Evolutionary conservation across 1,140 invertebrate genomes (phyloP), one percentile per base, ranked within the genome.

Genomic region (Brachionus rotundiformis): DNA sequence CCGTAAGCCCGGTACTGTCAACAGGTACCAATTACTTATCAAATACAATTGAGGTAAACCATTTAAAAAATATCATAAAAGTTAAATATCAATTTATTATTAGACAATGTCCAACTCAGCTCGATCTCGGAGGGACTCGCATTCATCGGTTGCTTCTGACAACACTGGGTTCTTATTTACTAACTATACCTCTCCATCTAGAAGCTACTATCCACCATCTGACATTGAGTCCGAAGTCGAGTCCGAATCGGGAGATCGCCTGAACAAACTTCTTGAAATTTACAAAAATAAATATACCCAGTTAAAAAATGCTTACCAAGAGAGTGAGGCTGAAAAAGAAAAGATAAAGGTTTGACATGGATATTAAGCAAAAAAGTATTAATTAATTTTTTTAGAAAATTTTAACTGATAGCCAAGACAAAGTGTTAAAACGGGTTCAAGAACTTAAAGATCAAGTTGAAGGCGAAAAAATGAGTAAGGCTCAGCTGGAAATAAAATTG

Each of bases 271-370:
- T 7, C 47, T 79, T 10, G 36, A 79, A 3, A 59, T 79, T 31
- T 79, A 79, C 29, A 79, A 79, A 23, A 36, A 54, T 13, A 79
- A 79, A 41, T 79, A 31, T 63, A 25, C 29, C 33, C 76, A 79
- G 13, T 39, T 79, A 23, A 79, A 79, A 33, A 79, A 79, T 23
- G 76, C 76, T 1, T 79, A 31, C 23, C 23, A 19, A 25, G 76
- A 79, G 33, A 41, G 29, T 11, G 76, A 79, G 29, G 27, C 31
- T 23, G 76, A 79, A 39, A 79, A 63, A 63, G 76, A 79, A 79
- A 79, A 79, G 27, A 54, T 79, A 8, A 79, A 79, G 31, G 75
- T n/a, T n/a, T n/a, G n/a, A n/a, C n/a, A n/a, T n/a, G n/a, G n/a
- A n/a, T n/a, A n/a, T n/a, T n/a, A n/a, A n/a, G n/a, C n/a, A n/a